Evolutionary conservation across 2,888 invertebrate genomes (phyloP), one percentile per base, ranked within the genome.

Genomic region (Drosophila atroscutellata): DNA sequence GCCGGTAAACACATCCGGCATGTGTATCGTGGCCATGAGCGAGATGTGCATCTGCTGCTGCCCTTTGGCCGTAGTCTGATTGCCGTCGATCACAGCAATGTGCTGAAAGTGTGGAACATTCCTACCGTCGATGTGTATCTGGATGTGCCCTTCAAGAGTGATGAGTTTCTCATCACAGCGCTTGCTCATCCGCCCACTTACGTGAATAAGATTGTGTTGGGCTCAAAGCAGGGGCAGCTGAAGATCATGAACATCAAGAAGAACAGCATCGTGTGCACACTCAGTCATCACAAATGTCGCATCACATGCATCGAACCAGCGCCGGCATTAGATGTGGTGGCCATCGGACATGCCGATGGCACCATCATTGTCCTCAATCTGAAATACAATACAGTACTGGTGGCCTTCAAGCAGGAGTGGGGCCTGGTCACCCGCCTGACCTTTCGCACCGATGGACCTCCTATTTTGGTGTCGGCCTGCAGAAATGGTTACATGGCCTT

Each of bases 181-280:
- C 77, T 99, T n/a, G 94, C 97, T 65, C 99, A 99, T 94, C 99
- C 99, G 0, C 96, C 95, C 30, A 98, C 99, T 0, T 99, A 99
- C 92, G 93, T 98, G 20, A 99, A 99, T 92, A 99, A 99, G 92
- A 95, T 99, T 70, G 92, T 99, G 34, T 93, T 99, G 47, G 99
- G 97, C 1, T 98, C 98, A 81, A 94, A 95, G 65, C 97, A 98
- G 91, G 99, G 99, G 0, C 92, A 94, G 49, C 89, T 99, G 77
- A 98, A 98, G 89, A 92, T 99, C 74, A 98, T 98, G 97, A 99
- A 99, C 93, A 93, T 99, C 9, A 96, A 96, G 62, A 95, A 95
- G 26, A 95, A 95, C 45, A 96, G 96, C 88, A 93, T 97, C 77
- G 94, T 98, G 55, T 96, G 96, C 91, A 95, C 96, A 0, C 98